Conservation (phyloP, 2,888 invertebrate species). For the Drosophila diplacantha region DNA sequence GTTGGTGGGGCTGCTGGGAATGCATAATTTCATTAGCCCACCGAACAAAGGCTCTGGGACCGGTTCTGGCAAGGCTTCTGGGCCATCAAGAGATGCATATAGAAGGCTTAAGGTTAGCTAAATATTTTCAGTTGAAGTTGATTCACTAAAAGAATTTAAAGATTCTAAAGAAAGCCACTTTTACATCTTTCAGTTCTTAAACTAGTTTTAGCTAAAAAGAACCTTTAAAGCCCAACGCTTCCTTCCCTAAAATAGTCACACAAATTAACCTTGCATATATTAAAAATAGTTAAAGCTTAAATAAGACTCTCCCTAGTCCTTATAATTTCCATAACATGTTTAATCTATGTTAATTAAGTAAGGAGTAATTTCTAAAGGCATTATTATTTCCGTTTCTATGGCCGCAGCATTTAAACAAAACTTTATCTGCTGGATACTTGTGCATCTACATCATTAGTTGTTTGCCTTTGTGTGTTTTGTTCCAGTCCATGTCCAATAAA, state of each 20-base stretch:
- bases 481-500: conserved; percentile 50
- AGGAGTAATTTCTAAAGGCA: background rate
- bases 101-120: conserved; percentile 9
- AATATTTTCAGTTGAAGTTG: conserved; percentile 3
- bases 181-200: background rate
- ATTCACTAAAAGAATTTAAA: background rate
- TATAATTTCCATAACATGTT: background rate
- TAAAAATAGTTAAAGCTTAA: background rate
- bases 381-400: conserved; percentile 9
- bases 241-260: background rate
- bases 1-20: conserved; percentile 22
- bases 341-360: conserved; percentile 6
- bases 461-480: conserved; percentile 12
- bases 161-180: background rate
- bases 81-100: conserved; percentile 5
- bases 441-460: conserved; percentile 44
- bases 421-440: conserved; percentile 21
- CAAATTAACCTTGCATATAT: background rate
- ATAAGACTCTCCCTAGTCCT: background rate
- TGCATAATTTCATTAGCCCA: conserved; percentile 57
- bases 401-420: conserved; percentile 2
- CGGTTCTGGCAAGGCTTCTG: conserved; percentile 1
- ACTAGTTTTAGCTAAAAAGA: background rate
- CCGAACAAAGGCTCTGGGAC: conserved; percentile 26
- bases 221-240: background rate